Base-by-base conservation (phyloP, 2,888 invertebrate genomes). In the Sphaerophoria taeniata region DNA sequence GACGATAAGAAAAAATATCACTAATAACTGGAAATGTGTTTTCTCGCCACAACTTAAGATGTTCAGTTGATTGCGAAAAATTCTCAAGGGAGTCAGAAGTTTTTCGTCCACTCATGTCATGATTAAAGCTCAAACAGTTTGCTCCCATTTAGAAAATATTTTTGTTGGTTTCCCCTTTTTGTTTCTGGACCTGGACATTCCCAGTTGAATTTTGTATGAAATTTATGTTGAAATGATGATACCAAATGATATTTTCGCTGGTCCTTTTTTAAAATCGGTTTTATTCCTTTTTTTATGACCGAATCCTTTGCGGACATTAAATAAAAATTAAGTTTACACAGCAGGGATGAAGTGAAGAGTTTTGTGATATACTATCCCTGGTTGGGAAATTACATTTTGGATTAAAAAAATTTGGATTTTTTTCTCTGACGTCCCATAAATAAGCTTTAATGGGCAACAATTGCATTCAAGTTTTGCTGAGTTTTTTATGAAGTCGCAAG, bases 341-440 rank as follows among this genome's bases (percentile, higher is more conserved):
- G 31, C 58, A 7, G 58, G 65, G 34, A 53, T n/a, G 47, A n/a
- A 12, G 49, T 31, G 67, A 39, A 39, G 34, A 71, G 24, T 53
- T 36, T 67, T 9, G 31, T 53, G 53, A 31, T 67, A 14, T 31
- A 53, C 39, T 53, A 67, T 65, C 16, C 24, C 56, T 56, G 49
- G 24, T 60, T 34, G 61, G 24, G 33, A 56, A 61, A 55, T 69
- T 74, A 69, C 47, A 34, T 56, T 75, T 60, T 61, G 55, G 51
- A 39, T 63, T 49, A 24, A 11, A 71, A 60, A 63, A 74, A 45
- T 47, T 60, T 43, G 12, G 3, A 39, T 70, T 47, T 34, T 73
- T 55, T 70, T 69, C 84, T 75, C 84, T 16, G 45, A 72, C 72
- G 84, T 47, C 51, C 65, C 51, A 84, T 84, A 84, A 80, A 80